phyloP scores from a whole-genome alignment of 1,140 invertebrate species.

The Ctenoplectra terminalis region DNA sequence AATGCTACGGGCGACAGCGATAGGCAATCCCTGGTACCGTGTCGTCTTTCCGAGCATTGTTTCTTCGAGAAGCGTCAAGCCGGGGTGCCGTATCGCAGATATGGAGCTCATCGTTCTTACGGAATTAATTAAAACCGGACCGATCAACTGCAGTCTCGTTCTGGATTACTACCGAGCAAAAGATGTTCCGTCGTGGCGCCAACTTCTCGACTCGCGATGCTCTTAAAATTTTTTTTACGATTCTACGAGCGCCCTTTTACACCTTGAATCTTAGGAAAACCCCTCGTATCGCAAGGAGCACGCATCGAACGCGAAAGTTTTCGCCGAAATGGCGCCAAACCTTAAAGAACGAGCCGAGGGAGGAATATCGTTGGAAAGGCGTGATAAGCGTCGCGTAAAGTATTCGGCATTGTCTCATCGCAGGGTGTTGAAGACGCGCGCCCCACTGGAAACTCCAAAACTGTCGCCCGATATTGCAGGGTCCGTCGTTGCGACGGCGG shows the following conservation, averaged over 20 bases:
- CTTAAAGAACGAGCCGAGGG: slow-evolving; percentile 9
- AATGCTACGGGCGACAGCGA: slow-evolving; percentile 45
- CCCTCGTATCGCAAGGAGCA: neutral
- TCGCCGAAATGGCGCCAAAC: neutral
- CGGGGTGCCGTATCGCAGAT: neutral
- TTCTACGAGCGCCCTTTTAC: neutral
- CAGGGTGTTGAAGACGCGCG: slow-evolving; percentile 33
- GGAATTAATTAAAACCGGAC: slow-evolving; percentile 61
- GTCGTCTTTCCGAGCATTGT: slow-evolving; percentile 53
- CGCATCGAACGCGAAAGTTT: too few species aligned
- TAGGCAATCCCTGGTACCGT: slow-evolving; percentile 19
- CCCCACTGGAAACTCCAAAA: slow-evolving; percentile 51
- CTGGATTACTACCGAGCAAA: neutral
- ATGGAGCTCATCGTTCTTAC: slow-evolving; percentile 41
- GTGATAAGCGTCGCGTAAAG: slow-evolving; percentile 32
- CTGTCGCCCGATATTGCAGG: slow-evolving; percentile 45
- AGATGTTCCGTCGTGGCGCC: slow-evolving; percentile 9
- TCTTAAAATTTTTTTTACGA: slow-evolving; percentile 3
- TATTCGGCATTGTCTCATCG: slow-evolving; percentile 44
- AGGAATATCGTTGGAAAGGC: neutral
- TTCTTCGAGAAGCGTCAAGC: neutral
- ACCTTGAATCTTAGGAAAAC: neutral
- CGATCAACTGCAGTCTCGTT: slow-evolving; percentile 37
- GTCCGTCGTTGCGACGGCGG: slow-evolving; percentile 31
- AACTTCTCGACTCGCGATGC: neutral